These are phyloP conservation scores for Andrena marginata DNA, from an alignment of 2,888 invertebrate species.

Conservation along the genomic window DNA sequence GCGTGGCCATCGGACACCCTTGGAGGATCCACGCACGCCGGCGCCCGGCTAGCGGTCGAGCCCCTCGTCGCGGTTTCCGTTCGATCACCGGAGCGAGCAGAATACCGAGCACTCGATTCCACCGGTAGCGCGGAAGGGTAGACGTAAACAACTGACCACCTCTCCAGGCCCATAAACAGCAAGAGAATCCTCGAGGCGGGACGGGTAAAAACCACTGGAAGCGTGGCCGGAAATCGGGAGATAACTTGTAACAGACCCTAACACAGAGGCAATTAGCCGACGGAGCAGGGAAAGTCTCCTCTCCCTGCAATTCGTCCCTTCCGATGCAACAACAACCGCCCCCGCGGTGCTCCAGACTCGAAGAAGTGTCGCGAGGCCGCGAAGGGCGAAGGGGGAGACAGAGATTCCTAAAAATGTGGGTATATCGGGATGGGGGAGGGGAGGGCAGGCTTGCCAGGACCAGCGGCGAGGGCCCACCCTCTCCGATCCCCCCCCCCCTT, in stretches of 20 bases:
- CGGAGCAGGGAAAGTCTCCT: not conserved
- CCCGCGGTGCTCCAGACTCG: not conserved
- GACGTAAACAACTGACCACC: too few relatives aligned
- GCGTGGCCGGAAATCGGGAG: not conserved
- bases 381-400: not conserved
- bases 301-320: not conserved
- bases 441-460: slow-evolving; percentile 40
- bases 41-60: too few relatives aligned
- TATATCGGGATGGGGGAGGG: too few relatives aligned
- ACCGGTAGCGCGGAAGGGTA: too few relatives aligned
- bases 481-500: slow-evolving; percentile 26
- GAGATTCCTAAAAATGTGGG: slow-evolving; percentile 29
- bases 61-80: too few relatives aligned
- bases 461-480: slow-evolving; percentile 35
- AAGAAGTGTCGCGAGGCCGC: not conserved
- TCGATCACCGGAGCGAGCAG: too few relatives aligned
- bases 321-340: not conserved
- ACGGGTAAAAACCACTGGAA: not conserved
- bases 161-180: too few relatives aligned
- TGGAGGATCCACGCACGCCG: too few relatives aligned
- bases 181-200: too few relatives aligned
- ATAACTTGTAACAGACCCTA: not conserved
- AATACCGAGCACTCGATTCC: too few relatives aligned
- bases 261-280: not conserved
- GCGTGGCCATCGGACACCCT: too few relatives aligned